Percentiles rank a stretch among this genome's conserved stretches.
These are phyloP conservation scores for Threskiornis aethiopicus DNA, from an alignment of 2,797 vertebrate species.

Conservation along the genomic window DNA sequence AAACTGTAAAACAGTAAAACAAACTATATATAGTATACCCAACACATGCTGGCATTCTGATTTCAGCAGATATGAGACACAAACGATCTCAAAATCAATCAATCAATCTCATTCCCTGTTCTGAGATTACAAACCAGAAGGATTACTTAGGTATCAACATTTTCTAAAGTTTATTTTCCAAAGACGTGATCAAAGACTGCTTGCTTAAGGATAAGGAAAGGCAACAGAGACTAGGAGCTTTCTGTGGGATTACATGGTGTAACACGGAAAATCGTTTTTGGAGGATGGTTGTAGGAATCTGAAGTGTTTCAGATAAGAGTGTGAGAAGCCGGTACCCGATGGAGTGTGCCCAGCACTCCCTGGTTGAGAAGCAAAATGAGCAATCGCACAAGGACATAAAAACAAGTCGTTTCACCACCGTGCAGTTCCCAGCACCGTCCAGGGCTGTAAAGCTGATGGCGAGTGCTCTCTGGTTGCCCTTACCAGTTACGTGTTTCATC, in stretches of 20 bases:
- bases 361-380: neutral
- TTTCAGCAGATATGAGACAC: neutral
- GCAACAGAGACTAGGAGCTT: neutral
- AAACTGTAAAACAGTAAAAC: neutral
- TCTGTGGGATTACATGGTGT: neutral
- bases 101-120: neutral
- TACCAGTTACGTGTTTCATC: fast-evolving
- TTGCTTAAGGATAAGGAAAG: neutral
- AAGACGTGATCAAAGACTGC: neutral
- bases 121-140: neutral
- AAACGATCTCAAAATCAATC: neutral
- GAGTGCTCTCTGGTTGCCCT: neutral
- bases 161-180: neutral
- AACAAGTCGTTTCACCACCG: fast-evolving
- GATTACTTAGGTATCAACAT: neutral
- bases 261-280: neutral
- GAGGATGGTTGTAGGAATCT: neutral
- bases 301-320: neutral
- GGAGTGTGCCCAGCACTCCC: neutral
- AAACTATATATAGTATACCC: neutral
- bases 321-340: neutral
- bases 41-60: neutral
- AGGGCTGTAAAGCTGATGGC: neutral
- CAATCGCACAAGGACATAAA: neutral
- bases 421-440: neutral